Conservation (phyloP, 1,140 invertebrate genomes). For the Drosophila nikananu region DNA sequence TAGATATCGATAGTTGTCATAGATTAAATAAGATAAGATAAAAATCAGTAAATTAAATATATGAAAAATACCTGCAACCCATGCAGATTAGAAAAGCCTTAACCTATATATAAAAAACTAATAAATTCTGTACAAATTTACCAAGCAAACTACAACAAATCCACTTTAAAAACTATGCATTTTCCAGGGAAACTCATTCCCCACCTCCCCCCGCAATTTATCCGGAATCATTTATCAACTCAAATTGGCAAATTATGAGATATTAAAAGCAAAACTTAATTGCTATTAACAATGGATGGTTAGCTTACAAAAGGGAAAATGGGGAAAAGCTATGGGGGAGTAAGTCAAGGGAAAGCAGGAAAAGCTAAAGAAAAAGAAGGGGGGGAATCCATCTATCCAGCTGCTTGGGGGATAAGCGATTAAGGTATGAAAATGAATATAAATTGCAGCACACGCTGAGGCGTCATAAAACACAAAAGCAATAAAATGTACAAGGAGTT, state of each 20-base stretch:
- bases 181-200: background rate
- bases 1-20: background rate
- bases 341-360: background rate
- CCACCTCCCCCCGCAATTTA: background rate
- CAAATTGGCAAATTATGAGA: slow-evolving; percentile 39
- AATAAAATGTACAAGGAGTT: slow-evolving; percentile 46
- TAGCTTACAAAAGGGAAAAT: background rate
- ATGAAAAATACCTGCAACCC: background rate
- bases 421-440: slow-evolving; percentile 60
- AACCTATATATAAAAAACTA: background rate
- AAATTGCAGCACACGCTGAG: slow-evolving; percentile 68
- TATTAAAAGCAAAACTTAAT: slow-evolving; percentile 38
- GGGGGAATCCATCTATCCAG: slow-evolving; percentile 31
- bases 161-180: background rate
- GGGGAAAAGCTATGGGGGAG: too few species aligned
- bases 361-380: background rate
- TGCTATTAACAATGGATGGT: slow-evolving; percentile 42
- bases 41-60: background rate
- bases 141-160: background rate
- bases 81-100: background rate
- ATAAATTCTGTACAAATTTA: background rate
- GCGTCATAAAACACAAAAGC: slow-evolving; percentile 68
- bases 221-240: slow-evolving; percentile 19
- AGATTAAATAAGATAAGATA: slow-evolving; percentile 11
- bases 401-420: slow-evolving; percentile 38